Evolutionary conservation across 2,888 invertebrate genomes (phyloP).

Genomic region (Uloborus plumipes): DNA sequence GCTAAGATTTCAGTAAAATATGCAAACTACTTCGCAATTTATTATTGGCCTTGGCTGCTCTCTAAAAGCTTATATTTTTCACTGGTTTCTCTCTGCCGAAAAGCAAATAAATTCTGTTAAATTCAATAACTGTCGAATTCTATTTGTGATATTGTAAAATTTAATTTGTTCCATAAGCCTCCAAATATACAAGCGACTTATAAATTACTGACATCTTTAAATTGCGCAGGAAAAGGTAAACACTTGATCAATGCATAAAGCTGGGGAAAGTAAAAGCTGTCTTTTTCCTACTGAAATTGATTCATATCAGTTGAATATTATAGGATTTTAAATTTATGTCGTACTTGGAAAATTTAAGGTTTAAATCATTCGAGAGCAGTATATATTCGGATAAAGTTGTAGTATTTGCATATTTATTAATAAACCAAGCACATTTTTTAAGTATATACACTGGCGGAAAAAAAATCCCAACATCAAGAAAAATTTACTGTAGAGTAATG

Average conservation of each 20-base stretch:
- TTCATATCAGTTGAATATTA: too few species aligned
- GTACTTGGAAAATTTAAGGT: too few species aligned
- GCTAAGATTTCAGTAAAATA: constrained; percentile 3
- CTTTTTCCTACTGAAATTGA: too few species aligned
- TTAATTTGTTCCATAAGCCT: constrained; percentile 56
- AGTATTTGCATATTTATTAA: too few species aligned
- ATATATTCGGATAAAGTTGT: too few species aligned
- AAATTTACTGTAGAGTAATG: too few species aligned
- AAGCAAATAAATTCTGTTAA: constrained; percentile 58
- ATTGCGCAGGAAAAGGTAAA: constrained; percentile 31
- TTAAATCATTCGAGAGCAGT: too few species aligned
- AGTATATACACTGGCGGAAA: too few species aligned
- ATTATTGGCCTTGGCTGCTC: background rate
- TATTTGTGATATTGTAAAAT: constrained; percentile 60
- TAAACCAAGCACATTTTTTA: too few species aligned
- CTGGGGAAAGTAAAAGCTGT: background rate
- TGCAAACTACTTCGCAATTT: background rate
- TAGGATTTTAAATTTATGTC: too few species aligned
- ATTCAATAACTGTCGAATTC: constrained; percentile 62
- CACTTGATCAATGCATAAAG: constrained; percentile 38
- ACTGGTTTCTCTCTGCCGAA: constrained; percentile 10
- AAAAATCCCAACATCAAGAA: too few species aligned
- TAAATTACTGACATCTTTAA: constrained; percentile 36
- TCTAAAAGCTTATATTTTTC: constrained; percentile 1
- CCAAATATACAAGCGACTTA: background rate